Evolutionary conservation across 2,113 vertebrate genomes (phyloP).

Genomic region (Chionodraco myersi): DNA sequence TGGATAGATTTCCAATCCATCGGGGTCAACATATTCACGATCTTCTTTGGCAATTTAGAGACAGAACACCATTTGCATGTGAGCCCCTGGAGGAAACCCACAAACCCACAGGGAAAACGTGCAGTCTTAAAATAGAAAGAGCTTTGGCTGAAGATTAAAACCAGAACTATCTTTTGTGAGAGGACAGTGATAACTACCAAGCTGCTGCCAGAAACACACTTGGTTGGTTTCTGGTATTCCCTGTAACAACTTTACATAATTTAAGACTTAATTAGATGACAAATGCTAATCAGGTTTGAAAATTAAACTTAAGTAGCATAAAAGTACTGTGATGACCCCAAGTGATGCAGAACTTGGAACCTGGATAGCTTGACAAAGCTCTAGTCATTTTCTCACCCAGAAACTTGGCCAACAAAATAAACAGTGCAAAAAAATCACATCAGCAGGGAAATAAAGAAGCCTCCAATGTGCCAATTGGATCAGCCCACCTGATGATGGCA

Average conservation of each 20-base stretch:
- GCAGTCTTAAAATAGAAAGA: constrained; percentile 28
- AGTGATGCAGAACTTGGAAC: constrained; percentile 21
- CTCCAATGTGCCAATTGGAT: constrained; percentile 50
- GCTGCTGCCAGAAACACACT: constrained; percentile 8
- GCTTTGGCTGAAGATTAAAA: constrained; percentile 46
- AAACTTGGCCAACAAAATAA: constrained; percentile 21
- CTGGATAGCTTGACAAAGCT: not conserved
- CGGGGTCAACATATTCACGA: constrained; percentile 44
- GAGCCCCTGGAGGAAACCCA: constrained; percentile 23
- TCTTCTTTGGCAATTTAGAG: constrained; percentile 27
- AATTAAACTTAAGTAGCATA: not conserved
- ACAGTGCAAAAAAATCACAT: constrained; percentile 49
- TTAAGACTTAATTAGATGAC: constrained; percentile 8
- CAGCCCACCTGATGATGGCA: constrained; percentile 41
- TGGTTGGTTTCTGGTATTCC: constrained; percentile 6
- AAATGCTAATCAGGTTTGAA: not conserved
- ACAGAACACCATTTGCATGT: constrained; percentile 45
- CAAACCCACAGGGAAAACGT: constrained; percentile 32
- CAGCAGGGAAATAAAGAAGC: constrained; percentile 47
- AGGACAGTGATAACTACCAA: not conserved
- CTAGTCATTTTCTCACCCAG: constrained; percentile 5
- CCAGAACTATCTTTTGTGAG: constrained; percentile 14
- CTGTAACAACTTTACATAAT: not conserved
- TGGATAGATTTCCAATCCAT: constrained; percentile 41
- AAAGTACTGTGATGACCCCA: constrained; percentile 5